phyloP scores from a whole-genome alignment of 2,797 vertebrate genomes.

The Chloroceryle inda region DNA sequence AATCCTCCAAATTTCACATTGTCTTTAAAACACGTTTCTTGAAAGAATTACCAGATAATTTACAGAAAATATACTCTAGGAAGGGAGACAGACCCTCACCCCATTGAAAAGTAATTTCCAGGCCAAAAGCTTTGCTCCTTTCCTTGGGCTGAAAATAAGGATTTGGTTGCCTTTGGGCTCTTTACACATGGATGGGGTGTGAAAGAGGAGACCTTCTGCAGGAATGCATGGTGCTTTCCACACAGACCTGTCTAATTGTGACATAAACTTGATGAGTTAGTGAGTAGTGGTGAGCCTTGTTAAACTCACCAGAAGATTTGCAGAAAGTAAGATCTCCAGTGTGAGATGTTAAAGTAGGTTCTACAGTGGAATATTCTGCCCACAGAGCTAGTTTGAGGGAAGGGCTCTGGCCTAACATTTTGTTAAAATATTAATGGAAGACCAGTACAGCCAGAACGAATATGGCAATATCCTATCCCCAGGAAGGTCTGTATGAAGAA shows the following conservation, averaged over 20 bases:
- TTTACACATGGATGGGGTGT: background rate
- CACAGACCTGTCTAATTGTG: too few species aligned
- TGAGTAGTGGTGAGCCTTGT: accelerated
- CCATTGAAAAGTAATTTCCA: background rate
- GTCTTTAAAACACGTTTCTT: background rate
- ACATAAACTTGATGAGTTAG: background rate
- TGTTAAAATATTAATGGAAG: background rate
- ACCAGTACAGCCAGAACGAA: background rate
- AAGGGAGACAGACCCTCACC: background rate
- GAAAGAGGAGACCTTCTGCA: background rate
- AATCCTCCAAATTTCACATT: slow-evolving; percentile 31
- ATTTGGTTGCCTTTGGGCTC: background rate
- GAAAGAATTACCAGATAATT: background rate
- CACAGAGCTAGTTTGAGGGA: background rate
- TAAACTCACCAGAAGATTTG: background rate
- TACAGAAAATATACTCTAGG: background rate
- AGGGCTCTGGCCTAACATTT: background rate
- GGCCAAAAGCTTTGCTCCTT: background rate
- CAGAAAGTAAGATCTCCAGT: background rate
- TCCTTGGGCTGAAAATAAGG: background rate
- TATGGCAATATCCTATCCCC: background rate
- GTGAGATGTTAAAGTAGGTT: background rate
- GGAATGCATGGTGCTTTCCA: accelerated
- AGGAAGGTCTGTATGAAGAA: background rate
- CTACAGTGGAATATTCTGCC: background rate